Conservation (phyloP, 2,797 vertebrate species). For the Aphelocoma californica region DNA sequence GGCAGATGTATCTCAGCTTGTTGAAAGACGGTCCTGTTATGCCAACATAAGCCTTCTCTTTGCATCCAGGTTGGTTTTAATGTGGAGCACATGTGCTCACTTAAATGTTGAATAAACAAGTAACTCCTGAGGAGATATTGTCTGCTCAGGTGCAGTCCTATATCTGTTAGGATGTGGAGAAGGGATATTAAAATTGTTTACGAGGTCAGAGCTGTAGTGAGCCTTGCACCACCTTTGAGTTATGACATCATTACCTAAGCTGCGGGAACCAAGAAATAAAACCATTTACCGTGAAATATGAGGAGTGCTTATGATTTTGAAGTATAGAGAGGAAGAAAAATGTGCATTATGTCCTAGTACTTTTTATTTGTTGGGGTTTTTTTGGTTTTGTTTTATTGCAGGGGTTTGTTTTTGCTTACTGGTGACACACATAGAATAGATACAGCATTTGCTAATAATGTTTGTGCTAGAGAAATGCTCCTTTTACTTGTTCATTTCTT, state of each 20-base stretch:
- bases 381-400: background rate
- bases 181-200: conserved; percentile 59
- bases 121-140: background rate
- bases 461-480: conserved; percentile 19
- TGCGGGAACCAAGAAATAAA: conserved; percentile 51
- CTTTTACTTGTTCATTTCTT: conserved; percentile 7
- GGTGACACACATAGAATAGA: background rate
- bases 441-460: conserved; percentile 15
- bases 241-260: conserved; percentile 66
- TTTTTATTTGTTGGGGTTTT: background rate
- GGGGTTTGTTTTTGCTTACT: conserved; percentile 4
- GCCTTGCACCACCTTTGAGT: conserved; percentile 47
- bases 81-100: background rate
- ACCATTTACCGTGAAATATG: conserved; percentile 44
- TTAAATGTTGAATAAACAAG: background rate
- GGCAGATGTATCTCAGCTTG: background rate
- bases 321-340: conserved; percentile 37
- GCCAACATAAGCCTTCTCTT: background rate
- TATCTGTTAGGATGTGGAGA: background rate
- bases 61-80: background rate
- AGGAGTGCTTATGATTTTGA: conserved; percentile 48
- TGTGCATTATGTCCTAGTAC: background rate
- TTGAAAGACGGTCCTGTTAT: background rate
- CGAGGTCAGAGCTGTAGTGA: background rate
- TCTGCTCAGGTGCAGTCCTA: background rate